phyloP scores from a whole-genome alignment of 2,113 vertebrate genomes.

The Himantopus leucocephalus region DNA sequence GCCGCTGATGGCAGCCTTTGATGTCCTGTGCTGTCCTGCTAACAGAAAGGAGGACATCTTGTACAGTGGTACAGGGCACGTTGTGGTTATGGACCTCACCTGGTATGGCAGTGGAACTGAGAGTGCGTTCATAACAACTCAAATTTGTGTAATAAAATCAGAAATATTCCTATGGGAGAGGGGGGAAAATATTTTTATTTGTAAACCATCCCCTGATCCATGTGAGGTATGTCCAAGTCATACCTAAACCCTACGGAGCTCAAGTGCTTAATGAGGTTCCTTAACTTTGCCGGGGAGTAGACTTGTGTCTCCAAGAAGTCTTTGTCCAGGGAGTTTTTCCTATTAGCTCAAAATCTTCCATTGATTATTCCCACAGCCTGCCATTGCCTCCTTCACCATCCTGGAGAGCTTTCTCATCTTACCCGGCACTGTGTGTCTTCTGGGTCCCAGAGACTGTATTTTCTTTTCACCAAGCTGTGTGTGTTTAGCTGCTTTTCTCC shows the following conservation, averaged over 20 bases:
- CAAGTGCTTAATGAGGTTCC: neutral
- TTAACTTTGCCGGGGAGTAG: neutral
- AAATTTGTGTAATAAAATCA: neutral
- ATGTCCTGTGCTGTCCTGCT: neutral
- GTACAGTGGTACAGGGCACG: neutral
- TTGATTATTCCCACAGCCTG: neutral
- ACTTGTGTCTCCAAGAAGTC: neutral
- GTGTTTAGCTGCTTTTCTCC: neutral
- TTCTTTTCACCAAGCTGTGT: neutral
- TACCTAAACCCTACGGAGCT: neutral
- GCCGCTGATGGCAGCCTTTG: neutral
- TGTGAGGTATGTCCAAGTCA: neutral
- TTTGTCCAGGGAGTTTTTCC: neutral
- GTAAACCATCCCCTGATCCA: neutral
- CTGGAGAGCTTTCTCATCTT: neutral
- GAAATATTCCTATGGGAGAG: neutral
- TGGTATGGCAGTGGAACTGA: neutral
- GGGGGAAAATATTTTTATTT: neutral
- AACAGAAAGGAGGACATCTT: neutral
- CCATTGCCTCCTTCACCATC: neutral
- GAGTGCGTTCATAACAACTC: neutral
- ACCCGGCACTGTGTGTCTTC: rapidly evolving
- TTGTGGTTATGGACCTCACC: neutral
- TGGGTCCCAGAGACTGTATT: neutral
- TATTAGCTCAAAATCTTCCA: neutral